These are phyloP conservation scores for Chaitophorus viminalis DNA, from an alignment of 2,888 invertebrate genomes.

Conservation along the genomic window DNA sequence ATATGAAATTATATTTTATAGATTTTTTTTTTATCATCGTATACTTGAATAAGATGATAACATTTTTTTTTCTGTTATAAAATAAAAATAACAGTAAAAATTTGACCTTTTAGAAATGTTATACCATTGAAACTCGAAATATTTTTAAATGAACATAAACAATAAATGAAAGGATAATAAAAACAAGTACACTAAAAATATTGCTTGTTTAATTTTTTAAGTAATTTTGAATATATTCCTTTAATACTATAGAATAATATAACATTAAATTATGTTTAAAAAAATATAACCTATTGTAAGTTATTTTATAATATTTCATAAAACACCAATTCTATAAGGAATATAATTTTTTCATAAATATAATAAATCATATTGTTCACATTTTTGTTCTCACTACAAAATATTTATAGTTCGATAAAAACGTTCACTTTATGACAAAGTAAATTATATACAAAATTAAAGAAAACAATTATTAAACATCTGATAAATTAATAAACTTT, in stretches of 20 bases:
- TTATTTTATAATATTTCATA: background rate
- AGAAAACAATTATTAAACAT: too few relatives aligned
- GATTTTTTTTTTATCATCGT: background rate
- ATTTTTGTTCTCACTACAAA: too few relatives aligned
- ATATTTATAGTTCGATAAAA: too few relatives aligned
- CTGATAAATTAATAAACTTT: too few relatives aligned
- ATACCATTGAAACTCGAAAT: background rate
- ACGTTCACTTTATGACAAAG: too few relatives aligned
- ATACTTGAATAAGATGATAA: background rate
- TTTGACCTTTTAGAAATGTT: background rate
- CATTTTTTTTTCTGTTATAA: background rate
- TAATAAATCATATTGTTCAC: background rate
- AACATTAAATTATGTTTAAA: background rate
- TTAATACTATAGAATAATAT: background rate
- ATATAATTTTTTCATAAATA: background rate
- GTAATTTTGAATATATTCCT: background rate
- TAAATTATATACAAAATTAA: too few relatives aligned
- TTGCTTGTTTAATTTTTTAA: background rate
- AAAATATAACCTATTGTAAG: background rate
- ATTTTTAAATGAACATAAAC: conserved; percentile 30
- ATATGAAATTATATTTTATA: background rate
- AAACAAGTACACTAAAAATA: conserved; percentile 20
- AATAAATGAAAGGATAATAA: conserved; percentile 36
- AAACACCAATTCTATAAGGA: background rate
- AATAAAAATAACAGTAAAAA: background rate